Percentiles rank a stretch among this genome's conserved stretches.
Evolutionary conservation across 1,140 invertebrate genomes (phyloP).

Genomic region (Matsumurasca onukii): DNA sequence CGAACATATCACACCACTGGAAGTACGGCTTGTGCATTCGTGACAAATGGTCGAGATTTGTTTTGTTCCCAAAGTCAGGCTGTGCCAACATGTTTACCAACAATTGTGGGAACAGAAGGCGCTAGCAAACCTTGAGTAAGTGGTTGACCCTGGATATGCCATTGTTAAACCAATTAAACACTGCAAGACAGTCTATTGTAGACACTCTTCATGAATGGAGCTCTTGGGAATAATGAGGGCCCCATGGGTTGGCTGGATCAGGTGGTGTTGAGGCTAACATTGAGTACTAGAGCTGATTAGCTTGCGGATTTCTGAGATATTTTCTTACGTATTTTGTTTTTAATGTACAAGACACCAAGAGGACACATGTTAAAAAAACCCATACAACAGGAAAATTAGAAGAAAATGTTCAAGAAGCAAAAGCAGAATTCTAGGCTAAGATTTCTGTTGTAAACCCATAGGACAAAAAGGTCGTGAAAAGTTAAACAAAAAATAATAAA

Average conservation of each 20-base stretch:
- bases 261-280: background rate
- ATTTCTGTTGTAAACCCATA: too few relatives aligned
- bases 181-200: background rate
- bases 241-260: background rate
- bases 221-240: background rate
- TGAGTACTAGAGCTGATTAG: background rate
- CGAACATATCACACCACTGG: background rate
- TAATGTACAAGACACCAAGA: background rate
- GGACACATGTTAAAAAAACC: too few relatives aligned
- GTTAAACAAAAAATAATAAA: too few relatives aligned
- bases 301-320: background rate
- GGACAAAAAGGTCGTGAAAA: too few relatives aligned
- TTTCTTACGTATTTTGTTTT: background rate
- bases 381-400: too few relatives aligned
- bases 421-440: too few relatives aligned
- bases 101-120: background rate
- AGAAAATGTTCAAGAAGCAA: too few relatives aligned
- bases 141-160: background rate
- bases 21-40: background rate
- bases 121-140: background rate
- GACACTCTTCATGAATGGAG: background rate
- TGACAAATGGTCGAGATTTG: background rate
- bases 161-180: constrained; percentile 7
- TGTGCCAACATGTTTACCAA: background rate
- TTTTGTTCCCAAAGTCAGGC: background rate